Evolutionary conservation across 2,797 vertebrate genomes (phyloP).

Genomic region (Sylvia borin): DNA sequence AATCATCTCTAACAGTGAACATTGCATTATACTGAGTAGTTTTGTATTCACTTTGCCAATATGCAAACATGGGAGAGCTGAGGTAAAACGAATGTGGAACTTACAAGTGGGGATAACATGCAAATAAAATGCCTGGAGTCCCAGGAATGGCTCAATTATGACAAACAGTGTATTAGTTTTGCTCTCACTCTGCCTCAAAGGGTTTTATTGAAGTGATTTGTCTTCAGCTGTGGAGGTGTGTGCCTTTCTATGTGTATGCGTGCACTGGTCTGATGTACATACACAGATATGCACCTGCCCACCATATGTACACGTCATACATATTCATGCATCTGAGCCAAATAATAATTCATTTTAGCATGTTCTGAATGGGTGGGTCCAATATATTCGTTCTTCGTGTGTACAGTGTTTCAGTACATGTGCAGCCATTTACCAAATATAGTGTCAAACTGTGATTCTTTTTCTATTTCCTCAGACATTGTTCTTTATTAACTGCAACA

Average conservation of each 20-base stretch:
- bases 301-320: background rate
- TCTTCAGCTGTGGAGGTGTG: conserved; percentile 19
- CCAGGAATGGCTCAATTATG: background rate
- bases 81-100: conserved; percentile 53
- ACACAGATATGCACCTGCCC: background rate
- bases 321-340: background rate
- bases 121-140: background rate
- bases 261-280: background rate
- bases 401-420: conserved; percentile 29
- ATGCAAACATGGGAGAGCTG: conserved; percentile 53
- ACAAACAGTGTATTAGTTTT: conserved; percentile 13
- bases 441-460: conserved; percentile 36
- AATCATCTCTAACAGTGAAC: conserved; percentile 34
- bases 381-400: background rate
- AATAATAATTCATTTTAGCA: background rate
- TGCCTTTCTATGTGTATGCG: background rate
- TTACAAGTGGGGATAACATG: background rate
- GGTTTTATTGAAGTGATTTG: conserved; percentile 52
- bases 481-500: conserved; percentile 42
- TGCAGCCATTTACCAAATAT: background rate
- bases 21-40: conserved; percentile 22
- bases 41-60: conserved; percentile 61
- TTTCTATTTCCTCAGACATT: conserved; percentile 40
- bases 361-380: conserved; percentile 22
- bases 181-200: conserved; percentile 44